Evolutionary conservation across 2,888 invertebrate species (phyloP).

Genomic region (Syrista parreyssii): DNA sequence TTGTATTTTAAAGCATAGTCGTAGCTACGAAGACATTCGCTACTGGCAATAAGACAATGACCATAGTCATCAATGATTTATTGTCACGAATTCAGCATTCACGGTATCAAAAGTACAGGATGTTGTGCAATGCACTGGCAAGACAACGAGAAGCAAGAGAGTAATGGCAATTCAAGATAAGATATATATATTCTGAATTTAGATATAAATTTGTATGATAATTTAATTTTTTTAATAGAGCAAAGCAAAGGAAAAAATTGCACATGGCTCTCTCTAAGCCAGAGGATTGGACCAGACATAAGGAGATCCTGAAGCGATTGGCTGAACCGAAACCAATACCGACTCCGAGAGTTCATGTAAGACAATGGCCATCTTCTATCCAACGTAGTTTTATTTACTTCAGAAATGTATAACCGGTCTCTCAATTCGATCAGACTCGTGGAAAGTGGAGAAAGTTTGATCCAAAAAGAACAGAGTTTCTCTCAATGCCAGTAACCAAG

Average conservation of each 20-base stretch:
- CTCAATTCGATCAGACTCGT: neutral
- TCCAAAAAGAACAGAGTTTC: slow-evolving; percentile 25
- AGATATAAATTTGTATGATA: neutral
- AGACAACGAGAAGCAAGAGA: slow-evolving; percentile 40
- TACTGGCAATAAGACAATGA: slow-evolving; percentile 3
- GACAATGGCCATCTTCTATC: neutral
- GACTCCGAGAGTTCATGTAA: slow-evolving; percentile 17
- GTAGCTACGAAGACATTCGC: slow-evolving; percentile 3
- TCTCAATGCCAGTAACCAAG: slow-evolving; percentile 35
- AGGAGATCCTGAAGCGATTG: slow-evolving; percentile 36
- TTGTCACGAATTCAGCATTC: slow-evolving; percentile 42
- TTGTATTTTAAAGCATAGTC: neutral
- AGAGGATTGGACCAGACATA: slow-evolving; percentile 50
- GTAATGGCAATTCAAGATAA: slow-evolving; percentile 32
- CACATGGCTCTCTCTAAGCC: slow-evolving; percentile 34
- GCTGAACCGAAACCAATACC: slow-evolving; percentile 40
- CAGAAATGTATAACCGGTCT: neutral
- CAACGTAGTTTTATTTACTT: neutral
- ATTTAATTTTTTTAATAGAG: slow-evolving; percentile 18
- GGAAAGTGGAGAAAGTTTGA: neutral
- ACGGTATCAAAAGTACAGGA: slow-evolving; percentile 50
- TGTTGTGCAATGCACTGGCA: slow-evolving; percentile 46
- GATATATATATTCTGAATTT: neutral
- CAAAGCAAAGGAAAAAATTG: slow-evolving; percentile 39
- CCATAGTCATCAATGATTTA: slow-evolving; percentile 23